Evolutionary conservation across 2,797 vertebrate genomes (phyloP).

Genomic region (Sebastes hubbsi): DNA sequence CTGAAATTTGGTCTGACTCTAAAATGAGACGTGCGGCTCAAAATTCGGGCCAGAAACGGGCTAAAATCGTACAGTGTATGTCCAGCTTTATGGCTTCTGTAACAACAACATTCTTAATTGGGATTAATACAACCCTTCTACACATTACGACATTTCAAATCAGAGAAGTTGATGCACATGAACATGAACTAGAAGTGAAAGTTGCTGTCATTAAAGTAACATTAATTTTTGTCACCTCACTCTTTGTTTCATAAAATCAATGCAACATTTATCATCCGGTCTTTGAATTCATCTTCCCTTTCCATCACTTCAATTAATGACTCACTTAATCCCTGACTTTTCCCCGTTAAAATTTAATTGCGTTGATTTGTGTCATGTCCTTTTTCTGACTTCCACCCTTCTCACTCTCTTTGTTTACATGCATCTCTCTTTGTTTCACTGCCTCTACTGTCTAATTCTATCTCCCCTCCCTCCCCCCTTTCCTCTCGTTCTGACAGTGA

Average conservation of each 20-base stretch:
- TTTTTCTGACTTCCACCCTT: background rate
- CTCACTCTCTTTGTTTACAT: conserved; percentile 35
- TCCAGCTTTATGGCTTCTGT: background rate
- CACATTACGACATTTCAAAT: background rate
- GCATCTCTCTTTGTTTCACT: conserved; percentile 31
- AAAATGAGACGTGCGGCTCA: too few species aligned
- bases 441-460: background rate
- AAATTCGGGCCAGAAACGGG: too few species aligned
- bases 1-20: too few species aligned
- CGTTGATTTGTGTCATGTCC: background rate
- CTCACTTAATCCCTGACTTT: background rate
- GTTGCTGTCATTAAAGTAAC: too few species aligned
- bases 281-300: background rate
- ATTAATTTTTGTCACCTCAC: background rate
- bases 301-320: background rate
- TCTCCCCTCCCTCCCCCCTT: background rate
- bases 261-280: background rate
- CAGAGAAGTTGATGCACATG: background rate
- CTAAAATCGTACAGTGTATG: too few species aligned
- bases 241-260: background rate
- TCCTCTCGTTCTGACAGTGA: conserved; percentile 15
- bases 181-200: background rate
- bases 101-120: background rate
- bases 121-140: background rate
- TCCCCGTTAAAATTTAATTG: background rate